Conservation (phyloP, 92 coral and sea anemone species). For the Actinostola sp. region DNA sequence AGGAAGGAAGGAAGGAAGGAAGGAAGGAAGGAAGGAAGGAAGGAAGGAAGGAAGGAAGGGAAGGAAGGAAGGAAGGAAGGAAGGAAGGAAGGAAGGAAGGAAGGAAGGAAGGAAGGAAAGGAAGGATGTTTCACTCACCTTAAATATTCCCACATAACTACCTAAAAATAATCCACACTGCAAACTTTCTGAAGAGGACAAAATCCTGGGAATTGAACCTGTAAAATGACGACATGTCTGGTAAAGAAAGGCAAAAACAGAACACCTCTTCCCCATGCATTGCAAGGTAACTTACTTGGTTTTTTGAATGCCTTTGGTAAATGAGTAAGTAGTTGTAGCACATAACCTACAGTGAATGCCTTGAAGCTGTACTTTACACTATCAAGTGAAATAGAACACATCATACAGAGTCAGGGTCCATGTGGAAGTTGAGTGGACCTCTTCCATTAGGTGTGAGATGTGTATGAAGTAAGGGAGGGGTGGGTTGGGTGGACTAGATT, state of each 20-base stretch:
- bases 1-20: not conserved
- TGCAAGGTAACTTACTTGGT: conserved; percentile 49
- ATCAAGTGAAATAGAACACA: not conserved
- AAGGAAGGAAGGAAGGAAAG: not conserved
- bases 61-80: not conserved
- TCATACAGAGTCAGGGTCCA: no score
- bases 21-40: no score
- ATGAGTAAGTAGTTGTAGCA: conserved; percentile 59
- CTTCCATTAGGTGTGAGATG: no score
- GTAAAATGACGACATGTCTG: not conserved
- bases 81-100: not conserved
- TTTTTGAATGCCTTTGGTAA: conserved; percentile 44
- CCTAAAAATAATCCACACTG: conserved; percentile 90
- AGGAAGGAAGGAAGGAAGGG: not conserved
- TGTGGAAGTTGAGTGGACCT: no score
- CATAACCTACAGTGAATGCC: conserved; percentile 82
- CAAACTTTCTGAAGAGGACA: conserved; percentile 62
- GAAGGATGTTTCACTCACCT: conserved; percentile 54
- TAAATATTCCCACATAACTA: conserved; percentile 83
- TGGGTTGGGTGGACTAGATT: no score
- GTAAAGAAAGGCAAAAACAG: not conserved
- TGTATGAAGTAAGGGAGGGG: no score
- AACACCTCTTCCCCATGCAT: not conserved
- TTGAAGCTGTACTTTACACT: conserved; percentile 67
- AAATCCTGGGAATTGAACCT: conserved; percentile 61